These are phyloP conservation scores for Litoditis marina DNA, from an alignment of 2,888 invertebrate species.

Conservation along the genomic window DNA sequence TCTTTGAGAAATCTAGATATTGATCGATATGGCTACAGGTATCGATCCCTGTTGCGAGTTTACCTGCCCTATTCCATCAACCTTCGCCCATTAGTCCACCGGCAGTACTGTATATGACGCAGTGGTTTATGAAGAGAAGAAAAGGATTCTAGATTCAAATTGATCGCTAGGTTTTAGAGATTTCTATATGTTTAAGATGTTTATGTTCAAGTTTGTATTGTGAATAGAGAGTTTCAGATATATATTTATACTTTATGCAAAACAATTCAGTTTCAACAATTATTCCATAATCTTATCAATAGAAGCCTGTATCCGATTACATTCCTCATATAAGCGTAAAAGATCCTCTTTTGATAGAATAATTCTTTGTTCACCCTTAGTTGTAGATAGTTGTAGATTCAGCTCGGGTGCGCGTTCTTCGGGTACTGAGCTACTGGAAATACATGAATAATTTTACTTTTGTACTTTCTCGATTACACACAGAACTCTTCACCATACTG, in stretches of 20 bases:
- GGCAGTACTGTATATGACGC: constrained; percentile 11
- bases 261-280: neutral
- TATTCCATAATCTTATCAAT: constrained; percentile 2
- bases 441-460: too few relatives aligned
- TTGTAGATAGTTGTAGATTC: neutral
- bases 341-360: neutral
- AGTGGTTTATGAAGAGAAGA: constrained; percentile 12
- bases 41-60: neutral
- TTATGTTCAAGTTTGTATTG: too few relatives aligned
- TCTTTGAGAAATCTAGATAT: too few relatives aligned
- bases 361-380: neutral
- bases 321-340: neutral
- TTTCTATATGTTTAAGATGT: too few relatives aligned
- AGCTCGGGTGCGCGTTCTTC: neutral
- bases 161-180: too few relatives aligned
- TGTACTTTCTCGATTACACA: too few relatives aligned
- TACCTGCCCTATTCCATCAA: constrained; percentile 10
- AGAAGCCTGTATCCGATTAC: neutral
- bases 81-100: constrained; percentile 13
- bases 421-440: neutral
- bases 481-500: too few relatives aligned
- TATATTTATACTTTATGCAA: too few relatives aligned
- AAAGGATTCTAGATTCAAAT: too few relatives aligned
- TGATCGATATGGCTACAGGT: too few relatives aligned
- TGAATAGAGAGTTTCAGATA: too few relatives aligned